Percentiles rank a stretch among this genome's conserved stretches.
Conservation (phyloP, 2,113 vertebrate species). For the Lates calcarifer region DNA sequence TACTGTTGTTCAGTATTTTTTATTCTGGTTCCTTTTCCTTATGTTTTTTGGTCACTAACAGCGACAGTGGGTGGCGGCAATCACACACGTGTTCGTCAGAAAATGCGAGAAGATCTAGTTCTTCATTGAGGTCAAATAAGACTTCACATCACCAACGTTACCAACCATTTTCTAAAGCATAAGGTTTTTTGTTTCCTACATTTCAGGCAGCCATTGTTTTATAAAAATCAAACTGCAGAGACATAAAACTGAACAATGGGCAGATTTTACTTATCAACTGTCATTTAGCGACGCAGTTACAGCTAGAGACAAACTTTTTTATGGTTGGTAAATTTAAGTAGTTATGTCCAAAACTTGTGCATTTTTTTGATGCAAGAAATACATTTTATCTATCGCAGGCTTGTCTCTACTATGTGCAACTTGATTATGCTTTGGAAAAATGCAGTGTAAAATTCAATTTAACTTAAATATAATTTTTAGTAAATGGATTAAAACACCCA, state of each 20-base stretch:
- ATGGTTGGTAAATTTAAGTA: background rate
- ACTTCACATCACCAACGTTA: background rate
- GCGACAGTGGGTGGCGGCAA: too few species aligned
- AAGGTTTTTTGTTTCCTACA: background rate
- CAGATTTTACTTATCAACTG: background rate
- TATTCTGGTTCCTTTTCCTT: too few species aligned
- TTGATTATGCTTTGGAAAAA: conserved; percentile 1
- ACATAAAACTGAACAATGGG: background rate
- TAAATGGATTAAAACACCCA: background rate
- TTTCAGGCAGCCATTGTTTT: background rate
- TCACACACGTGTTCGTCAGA: too few species aligned
- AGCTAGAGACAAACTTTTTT: background rate
- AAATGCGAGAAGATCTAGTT: too few species aligned
- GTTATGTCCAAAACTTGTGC: background rate
- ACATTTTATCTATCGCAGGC: background rate
- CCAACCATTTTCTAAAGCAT: too few species aligned
- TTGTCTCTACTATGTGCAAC: background rate
- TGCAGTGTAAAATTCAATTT: background rate
- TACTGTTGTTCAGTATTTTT: too few species aligned
- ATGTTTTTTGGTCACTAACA: too few species aligned
- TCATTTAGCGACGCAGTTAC: background rate
- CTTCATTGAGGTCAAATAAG: background rate
- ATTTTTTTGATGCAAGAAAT: background rate
- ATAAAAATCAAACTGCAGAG: background rate
- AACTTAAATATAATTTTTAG: background rate